Evolutionary conservation across 1,140 invertebrate genomes (phyloP).

Genomic region (Hyphantria cunea): DNA sequence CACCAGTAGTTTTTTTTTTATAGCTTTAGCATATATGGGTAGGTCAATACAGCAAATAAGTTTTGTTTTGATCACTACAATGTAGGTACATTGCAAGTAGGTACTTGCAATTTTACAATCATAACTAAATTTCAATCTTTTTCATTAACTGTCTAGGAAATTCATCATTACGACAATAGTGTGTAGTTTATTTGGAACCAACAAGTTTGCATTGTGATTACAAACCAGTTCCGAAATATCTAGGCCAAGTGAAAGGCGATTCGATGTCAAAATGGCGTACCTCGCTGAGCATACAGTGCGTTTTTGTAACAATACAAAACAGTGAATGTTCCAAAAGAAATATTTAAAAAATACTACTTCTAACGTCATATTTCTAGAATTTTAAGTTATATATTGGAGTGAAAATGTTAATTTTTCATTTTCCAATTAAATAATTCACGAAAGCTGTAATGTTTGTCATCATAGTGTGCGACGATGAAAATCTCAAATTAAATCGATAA

Average conservation of each 20-base stretch:
- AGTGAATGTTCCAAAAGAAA: background rate
- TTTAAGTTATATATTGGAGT: too few species aligned
- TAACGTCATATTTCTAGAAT: too few species aligned
- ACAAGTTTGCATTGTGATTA: conserved; percentile 66
- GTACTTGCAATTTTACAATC: too few species aligned
- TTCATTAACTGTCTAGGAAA: conserved; percentile 39
- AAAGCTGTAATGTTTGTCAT: too few species aligned
- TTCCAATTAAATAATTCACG: background rate
- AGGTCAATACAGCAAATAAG: too few species aligned
- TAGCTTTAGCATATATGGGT: too few species aligned
- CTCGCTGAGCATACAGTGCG: conserved; percentile 47
- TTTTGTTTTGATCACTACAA: too few species aligned
- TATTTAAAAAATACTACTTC: background rate
- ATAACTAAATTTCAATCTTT: conserved; percentile 10
- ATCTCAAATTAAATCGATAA: too few species aligned
- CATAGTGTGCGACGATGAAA: too few species aligned
- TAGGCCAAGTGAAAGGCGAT: conserved; percentile 78
- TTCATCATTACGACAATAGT: conserved; percentile 49
- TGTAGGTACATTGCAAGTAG: too few species aligned
- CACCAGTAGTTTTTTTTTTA: too few species aligned
- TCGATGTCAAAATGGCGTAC: conserved; percentile 57
- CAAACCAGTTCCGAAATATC: conserved; percentile 77
- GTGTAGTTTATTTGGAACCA: conserved; percentile 37
- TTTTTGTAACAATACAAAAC: conserved; percentile 29
- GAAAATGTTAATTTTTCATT: background rate